Evolutionary conservation across 2,113 vertebrate genomes (phyloP).

Genomic region (Oncorhynchus gorbuscha): DNA sequence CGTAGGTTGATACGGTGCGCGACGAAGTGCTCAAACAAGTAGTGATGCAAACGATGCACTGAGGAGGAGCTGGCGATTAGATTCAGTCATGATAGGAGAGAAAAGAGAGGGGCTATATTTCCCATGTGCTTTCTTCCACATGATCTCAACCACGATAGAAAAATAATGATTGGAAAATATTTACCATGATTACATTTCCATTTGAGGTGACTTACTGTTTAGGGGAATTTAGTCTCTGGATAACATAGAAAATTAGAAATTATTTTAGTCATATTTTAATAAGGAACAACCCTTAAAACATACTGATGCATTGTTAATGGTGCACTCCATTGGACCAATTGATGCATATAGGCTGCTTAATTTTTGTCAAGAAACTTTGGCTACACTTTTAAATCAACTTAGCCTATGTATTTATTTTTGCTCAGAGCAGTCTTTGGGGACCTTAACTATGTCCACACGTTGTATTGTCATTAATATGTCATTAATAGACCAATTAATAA

Average conservation of each 20-base stretch:
- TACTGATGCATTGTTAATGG: background rate
- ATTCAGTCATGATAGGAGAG: conserved; percentile 44
- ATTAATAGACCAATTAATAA: no score
- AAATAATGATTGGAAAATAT: background rate
- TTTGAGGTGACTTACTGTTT: no score
- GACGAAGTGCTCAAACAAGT: conserved; percentile 60
- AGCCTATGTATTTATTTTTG: background rate
- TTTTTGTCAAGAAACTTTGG: conserved; percentile 32
- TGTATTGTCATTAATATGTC: no score
- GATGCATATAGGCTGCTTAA: conserved; percentile 48
- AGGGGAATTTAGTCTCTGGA: no score
- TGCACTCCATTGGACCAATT: background rate
- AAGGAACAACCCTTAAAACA: background rate
- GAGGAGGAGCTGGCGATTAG: conserved; percentile 72
- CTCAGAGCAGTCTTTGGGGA: background rate
- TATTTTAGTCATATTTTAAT: background rate
- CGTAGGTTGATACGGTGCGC: conserved; percentile 49
- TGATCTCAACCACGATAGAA: conserved; percentile 31
- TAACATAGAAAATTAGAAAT: background rate
- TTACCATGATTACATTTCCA: background rate
- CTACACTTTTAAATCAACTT: no score
- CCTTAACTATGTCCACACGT: background rate
- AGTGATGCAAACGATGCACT: conserved; percentile 69
- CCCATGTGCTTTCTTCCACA: conserved; percentile 33
- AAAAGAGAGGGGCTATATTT: conserved; percentile 29